Percentiles rank a stretch among this genome's conserved stretches.
These are phyloP conservation scores for Encarsia formosa DNA, from an alignment of 2,888 invertebrate genomes.

Conservation along the genomic window DNA sequence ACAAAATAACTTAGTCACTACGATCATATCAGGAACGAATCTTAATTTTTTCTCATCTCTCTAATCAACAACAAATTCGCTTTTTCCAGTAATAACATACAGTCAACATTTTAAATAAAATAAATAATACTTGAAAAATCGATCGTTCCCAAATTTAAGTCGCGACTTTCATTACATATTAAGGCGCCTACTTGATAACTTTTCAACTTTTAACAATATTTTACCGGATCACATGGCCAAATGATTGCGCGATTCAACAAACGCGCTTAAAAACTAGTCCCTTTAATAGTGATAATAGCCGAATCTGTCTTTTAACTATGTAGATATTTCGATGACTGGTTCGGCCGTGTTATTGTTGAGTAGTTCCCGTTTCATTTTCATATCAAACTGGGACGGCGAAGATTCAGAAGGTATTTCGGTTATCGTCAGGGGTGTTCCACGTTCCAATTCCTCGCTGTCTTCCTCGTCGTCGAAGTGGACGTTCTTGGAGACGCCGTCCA, in stretches of 20 bases:
- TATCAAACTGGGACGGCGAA: slow-evolving; percentile 40
- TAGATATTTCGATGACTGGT: slow-evolving; percentile 58
- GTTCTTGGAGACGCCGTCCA: slow-evolving; percentile 30
- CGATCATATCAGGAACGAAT: slow-evolving; percentile 25
- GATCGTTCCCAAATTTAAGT: slow-evolving; percentile 1
- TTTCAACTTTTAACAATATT: too few species aligned
- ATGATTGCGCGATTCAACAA: too few species aligned
- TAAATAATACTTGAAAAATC: slow-evolving; percentile 23
- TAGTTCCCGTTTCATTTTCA: slow-evolving; percentile 53
- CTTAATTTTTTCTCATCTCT: slow-evolving; percentile 13
- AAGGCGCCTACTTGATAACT: neutral
- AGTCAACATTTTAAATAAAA: slow-evolving; percentile 26
- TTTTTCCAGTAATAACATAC: slow-evolving; percentile 18
- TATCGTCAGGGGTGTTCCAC: slow-evolving; percentile 41
- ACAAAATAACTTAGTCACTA: slow-evolving; percentile 27
- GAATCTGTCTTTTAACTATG: slow-evolving; percentile 56
- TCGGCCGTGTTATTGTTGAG: slow-evolving; percentile 59
- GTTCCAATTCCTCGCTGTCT: slow-evolving; percentile 41
- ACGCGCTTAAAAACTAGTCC: too few species aligned
- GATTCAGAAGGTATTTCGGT: slow-evolving; percentile 38
- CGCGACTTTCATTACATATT: neutral
- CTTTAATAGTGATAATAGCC: too few species aligned
- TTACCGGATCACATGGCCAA: too few species aligned
- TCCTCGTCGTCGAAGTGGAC: slow-evolving; percentile 55
- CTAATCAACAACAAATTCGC: slow-evolving; percentile 24